Evolutionary conservation across 2,888 invertebrate genomes (phyloP), one percentile per base, ranked within the genome.

Genomic region (Aricia artaxerxes): DNA sequence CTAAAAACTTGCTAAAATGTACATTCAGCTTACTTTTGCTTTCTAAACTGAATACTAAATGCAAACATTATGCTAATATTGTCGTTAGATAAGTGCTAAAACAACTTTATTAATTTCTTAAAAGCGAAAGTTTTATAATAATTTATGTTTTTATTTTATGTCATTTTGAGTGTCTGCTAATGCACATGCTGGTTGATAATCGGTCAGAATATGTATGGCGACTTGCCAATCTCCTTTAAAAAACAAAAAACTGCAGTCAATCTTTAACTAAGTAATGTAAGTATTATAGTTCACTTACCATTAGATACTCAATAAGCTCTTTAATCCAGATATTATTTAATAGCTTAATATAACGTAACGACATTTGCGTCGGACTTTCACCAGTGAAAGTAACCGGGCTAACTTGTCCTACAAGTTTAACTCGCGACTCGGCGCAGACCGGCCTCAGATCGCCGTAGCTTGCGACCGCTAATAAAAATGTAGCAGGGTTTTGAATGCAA

Each of bases 311-410:
- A 31, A 64, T 64, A 64, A 64, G 11, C 31, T 64, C 3, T 9
- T 31, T 31, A 31, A 64, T 64, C 24, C 64, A 24, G 64, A 64
- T 64, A 64, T 64, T 64, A 64, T 31, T 64, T 31, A 64, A 64
- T 64, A 24, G 61, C 24, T 61, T 24, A 61, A 61, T 61, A 24
- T 61, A 61, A 61, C 31, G 64, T 31, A 64, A 64, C 64, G 64
- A 64, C 11, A 64, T 64, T 31, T 9, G 64, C 24, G 61, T 11
- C 31, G 64, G n/a, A 78, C 78, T 78, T 78, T 78, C 78, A 78
- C 78, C 2, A 61, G 78, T 64, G 78, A 78, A 78, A 78, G 78
- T 78, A 49, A 77, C 77, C 61, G 77, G 61, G 61, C 57, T 78
- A 64, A 64, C 64, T 31, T 64, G 64, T 64, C 64, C 64, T 31